These are phyloP conservation scores for Himantopus leucocephalus DNA, from an alignment of 2,113 vertebrate species.

Conservation along the genomic window DNA sequence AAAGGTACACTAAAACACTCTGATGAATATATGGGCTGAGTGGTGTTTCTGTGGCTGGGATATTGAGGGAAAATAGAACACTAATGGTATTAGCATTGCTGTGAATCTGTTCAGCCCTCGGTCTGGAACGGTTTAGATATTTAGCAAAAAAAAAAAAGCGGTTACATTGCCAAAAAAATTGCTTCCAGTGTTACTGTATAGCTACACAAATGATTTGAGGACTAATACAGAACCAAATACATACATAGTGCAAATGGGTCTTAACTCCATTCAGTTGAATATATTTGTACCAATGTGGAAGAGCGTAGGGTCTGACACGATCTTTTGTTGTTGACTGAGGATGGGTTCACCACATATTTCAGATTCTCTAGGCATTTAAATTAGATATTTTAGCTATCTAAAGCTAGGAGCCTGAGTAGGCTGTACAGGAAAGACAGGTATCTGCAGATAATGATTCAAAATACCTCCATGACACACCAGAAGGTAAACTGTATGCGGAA, in stretches of 20 bases:
- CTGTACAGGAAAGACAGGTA: not conserved
- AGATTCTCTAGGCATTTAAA: not conserved
- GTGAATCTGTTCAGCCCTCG: not conserved
- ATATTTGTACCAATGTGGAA: not conserved
- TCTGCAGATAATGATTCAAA: not conserved
- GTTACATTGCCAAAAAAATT: not conserved
- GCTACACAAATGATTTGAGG: not conserved
- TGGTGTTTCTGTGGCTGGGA: not conserved
- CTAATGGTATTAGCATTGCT: not conserved
- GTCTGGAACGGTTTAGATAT: not conserved
- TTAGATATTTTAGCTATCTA: not conserved
- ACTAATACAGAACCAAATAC: not conserved
- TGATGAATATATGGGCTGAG: slow-evolving; percentile 27
- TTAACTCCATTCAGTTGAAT: not conserved
- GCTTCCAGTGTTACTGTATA: not conserved
- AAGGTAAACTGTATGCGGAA: not conserved
- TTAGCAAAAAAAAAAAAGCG: not conserved
- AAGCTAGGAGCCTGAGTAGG: not conserved
- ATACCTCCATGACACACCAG: not conserved
- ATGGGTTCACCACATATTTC: not conserved
- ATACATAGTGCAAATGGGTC: not conserved
- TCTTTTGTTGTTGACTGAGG: not conserved
- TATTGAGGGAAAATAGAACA: not conserved
- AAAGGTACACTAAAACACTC: slow-evolving; percentile 50
- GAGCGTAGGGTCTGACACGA: rapidly evolving